Conservation (phyloP, 2,888 invertebrate genomes). For the Xylota segnis region DNA sequence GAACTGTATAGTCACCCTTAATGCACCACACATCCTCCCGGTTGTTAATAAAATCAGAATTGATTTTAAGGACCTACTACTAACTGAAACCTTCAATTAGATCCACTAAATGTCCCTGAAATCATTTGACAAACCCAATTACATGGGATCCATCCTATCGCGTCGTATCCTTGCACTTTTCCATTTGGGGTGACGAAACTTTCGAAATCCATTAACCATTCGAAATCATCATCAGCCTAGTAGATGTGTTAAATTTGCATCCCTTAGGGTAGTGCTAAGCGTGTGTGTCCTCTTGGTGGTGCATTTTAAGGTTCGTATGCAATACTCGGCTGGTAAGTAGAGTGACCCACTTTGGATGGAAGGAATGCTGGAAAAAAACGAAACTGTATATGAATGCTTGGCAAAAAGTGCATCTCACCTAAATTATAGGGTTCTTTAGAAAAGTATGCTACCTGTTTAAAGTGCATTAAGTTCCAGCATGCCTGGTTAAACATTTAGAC, state of each 20-base stretch:
- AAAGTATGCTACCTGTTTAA: background rate
- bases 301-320: background rate
- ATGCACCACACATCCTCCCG: no score
- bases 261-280: background rate
- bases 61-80: no score
- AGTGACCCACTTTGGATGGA: conserved; percentile 1
- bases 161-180: background rate
- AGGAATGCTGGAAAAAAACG: background rate
- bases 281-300: background rate
- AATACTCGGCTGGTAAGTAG: background rate
- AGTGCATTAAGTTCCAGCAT: no score
- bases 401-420: background rate
- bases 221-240: background rate
- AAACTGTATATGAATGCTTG: background rate
- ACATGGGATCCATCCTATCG: no score
- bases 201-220: background rate
- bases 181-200: background rate
- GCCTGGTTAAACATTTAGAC: background rate
- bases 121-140: no score
- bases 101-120: no score
- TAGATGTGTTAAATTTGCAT: background rate
- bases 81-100: no score
- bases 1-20: no score
- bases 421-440: background rate
- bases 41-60: no score